Percentiles rank a stretch among this genome's conserved stretches.
These are phyloP conservation scores for Bombyx huttoni DNA, from an alignment of 2,888 invertebrate species.

Conservation along the genomic window DNA sequence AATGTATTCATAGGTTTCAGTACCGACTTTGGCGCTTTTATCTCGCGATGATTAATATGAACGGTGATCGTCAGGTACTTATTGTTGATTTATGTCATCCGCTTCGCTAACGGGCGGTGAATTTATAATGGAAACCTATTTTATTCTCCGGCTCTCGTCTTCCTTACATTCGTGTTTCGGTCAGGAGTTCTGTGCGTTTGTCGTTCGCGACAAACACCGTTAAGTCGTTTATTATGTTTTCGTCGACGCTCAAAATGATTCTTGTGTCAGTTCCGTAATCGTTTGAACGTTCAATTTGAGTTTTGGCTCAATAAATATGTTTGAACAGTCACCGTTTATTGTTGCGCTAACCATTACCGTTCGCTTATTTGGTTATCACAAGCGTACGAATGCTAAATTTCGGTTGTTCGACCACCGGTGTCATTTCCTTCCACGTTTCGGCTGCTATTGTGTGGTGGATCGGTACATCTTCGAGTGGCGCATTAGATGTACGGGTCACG, in stretches of 20 bases:
- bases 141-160: slow-evolving; percentile 12
- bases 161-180: slow-evolving; percentile 7
- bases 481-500: slow-evolving; percentile 50
- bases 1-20: neutral
- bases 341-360: slow-evolving; percentile 20
- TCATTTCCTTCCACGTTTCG: slow-evolving; percentile 6
- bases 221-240: slow-evolving; percentile 19
- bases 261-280: slow-evolving; percentile 20
- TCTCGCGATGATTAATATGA: neutral
- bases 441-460: slow-evolving; percentile 13
- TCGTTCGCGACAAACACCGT: slow-evolving; percentile 13
- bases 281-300: slow-evolving; percentile 18
- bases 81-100: slow-evolving; percentile 37
- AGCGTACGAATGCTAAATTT: slow-evolving; percentile 1
- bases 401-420: slow-evolving; percentile 6
- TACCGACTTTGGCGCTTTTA: neutral
- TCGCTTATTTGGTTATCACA: slow-evolving; percentile 9
- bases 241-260: slow-evolving; percentile 19
- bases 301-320: slow-evolving; percentile 5
- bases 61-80: neutral
- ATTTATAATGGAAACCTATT: slow-evolving; percentile 33
- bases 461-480: slow-evolving; percentile 14
- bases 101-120: slow-evolving; percentile 26
- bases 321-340: slow-evolving; percentile 9
- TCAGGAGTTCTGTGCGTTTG: slow-evolving; percentile 3